Conservation (phyloP, 92 coral and sea anemone genomes). For the Desmophyllum pertusum region DNA sequence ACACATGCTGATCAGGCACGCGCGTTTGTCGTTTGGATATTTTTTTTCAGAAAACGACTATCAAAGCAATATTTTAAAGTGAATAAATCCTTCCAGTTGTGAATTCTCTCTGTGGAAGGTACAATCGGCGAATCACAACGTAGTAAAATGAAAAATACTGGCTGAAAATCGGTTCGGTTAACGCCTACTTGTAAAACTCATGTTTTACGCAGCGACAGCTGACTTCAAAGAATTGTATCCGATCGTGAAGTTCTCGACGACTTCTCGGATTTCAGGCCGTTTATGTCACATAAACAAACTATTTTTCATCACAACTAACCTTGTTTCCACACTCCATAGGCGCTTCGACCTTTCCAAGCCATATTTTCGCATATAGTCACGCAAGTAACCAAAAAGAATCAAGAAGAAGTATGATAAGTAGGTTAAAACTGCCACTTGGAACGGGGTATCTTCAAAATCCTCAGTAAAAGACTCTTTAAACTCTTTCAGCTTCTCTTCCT, state of each 20-base stretch:
- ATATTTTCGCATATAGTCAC: constrained; percentile 92
- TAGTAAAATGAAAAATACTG: no score
- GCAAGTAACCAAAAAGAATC: constrained; percentile 87
- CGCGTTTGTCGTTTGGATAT: neutral
- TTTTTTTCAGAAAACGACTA: neutral
- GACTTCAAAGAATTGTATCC: constrained; percentile 15
- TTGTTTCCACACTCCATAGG: constrained; percentile 83
- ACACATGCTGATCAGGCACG: neutral
- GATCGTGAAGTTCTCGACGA: neutral
- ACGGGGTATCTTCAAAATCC: constrained; percentile 94
- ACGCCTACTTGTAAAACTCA: constrained; percentile 53
- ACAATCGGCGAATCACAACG: neutral
- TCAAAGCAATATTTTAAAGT: neutral
- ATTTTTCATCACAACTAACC: constrained; percentile 50
- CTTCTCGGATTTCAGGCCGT: neutral
- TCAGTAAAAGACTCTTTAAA: constrained; percentile 69
- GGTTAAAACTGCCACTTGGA: constrained; percentile 85
- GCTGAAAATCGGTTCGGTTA: constrained; percentile 7
- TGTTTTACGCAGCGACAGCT: constrained; percentile 7
- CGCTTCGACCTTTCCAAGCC: constrained; percentile 87
- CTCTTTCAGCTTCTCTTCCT: constrained; percentile 40
- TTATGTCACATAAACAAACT: neutral
- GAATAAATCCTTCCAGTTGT: neutral
- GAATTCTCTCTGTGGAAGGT: neutral
- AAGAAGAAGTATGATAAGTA: constrained; percentile 88